Conservation (phyloP, 2,888 invertebrate species). For the Gymnoscelis rufifasciata region DNA sequence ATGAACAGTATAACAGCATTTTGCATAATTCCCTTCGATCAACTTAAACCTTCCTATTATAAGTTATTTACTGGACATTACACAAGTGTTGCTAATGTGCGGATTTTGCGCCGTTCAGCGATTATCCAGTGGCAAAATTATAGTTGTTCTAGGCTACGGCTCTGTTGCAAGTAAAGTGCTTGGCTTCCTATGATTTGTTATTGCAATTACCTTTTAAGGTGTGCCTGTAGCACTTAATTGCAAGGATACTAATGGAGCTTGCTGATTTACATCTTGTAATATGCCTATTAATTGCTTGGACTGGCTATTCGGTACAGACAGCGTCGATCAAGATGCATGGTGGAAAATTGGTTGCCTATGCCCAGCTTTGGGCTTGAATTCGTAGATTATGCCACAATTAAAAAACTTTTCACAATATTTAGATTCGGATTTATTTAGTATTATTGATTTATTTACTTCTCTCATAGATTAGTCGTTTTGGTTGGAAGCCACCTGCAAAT, state of each 20-base stretch:
- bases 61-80: slow-evolving; percentile 14
- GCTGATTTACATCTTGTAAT: not conserved
- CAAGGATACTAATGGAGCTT: not conserved
- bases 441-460: too few species aligned
- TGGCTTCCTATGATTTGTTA: slow-evolving; percentile 2
- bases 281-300: too few species aligned
- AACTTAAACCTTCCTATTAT: slow-evolving; percentile 3
- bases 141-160: slow-evolving; percentile 6
- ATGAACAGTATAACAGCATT: slow-evolving; percentile 23
- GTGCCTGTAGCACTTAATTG: slow-evolving; percentile 1
- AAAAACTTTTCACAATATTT: too few species aligned
- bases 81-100: slow-evolving; percentile 14
- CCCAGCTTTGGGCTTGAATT: too few species aligned
- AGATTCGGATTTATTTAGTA: too few species aligned
- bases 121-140: slow-evolving; percentile 18
- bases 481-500: too few species aligned
- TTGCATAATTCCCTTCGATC: slow-evolving; percentile 28
- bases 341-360: too few species aligned
- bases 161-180: slow-evolving; percentile 5
- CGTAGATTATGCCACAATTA: too few species aligned
- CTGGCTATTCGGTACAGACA: too few species aligned
- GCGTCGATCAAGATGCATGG: too few species aligned
- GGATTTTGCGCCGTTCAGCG: slow-evolving; percentile 7
- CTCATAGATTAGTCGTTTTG: too few species aligned
- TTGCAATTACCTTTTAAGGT: slow-evolving; percentile 7